Conservation (phyloP, 2,888 invertebrate genomes). For the Sylvicola fuscatus region DNA sequence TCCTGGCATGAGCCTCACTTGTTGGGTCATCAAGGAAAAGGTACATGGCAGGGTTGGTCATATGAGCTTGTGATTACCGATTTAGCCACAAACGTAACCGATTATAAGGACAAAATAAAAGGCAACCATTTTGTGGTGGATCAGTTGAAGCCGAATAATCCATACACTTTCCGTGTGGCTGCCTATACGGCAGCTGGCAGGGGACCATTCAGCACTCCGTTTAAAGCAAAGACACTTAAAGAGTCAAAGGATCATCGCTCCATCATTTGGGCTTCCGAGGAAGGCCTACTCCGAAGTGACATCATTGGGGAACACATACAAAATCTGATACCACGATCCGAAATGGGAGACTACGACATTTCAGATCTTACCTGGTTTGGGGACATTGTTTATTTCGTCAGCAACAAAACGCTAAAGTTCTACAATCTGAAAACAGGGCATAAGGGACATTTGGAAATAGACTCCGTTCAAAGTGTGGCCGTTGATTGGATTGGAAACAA, state of each 20-base stretch:
- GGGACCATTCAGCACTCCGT: constrained; percentile 64
- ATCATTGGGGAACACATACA: constrained; percentile 57
- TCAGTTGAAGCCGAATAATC: constrained; percentile 48
- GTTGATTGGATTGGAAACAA: constrained; percentile 82
- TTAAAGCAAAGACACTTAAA: constrained; percentile 46
- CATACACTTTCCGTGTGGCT: constrained; percentile 58
- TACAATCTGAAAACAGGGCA: constrained; percentile 36
- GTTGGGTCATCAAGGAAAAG: constrained; percentile 48
- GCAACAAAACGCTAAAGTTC: constrained; percentile 47
- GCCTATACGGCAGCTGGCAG: constrained; percentile 55
- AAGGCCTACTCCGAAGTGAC: constrained; percentile 62
- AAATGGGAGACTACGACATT: constrained; percentile 38
- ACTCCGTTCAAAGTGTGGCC: constrained; percentile 57
- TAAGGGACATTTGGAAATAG: constrained; percentile 26
- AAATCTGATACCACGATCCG: constrained; percentile 38
- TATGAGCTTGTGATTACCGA: constrained; percentile 22
- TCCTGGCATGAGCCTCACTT: constrained; percentile 66
- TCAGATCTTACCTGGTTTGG: constrained; percentile 60
- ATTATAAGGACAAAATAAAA: constrained; percentile 24
- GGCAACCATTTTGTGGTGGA: constrained; percentile 43
- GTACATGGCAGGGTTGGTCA: constrained; percentile 30
- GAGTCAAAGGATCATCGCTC: constrained; percentile 15
- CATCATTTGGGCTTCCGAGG: constrained; percentile 53
- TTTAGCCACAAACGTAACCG: constrained; percentile 17
- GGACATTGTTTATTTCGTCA: constrained; percentile 52